Evolutionary conservation across 2,888 invertebrate species (phyloP).

Genomic region (Troides aeacus): DNA sequence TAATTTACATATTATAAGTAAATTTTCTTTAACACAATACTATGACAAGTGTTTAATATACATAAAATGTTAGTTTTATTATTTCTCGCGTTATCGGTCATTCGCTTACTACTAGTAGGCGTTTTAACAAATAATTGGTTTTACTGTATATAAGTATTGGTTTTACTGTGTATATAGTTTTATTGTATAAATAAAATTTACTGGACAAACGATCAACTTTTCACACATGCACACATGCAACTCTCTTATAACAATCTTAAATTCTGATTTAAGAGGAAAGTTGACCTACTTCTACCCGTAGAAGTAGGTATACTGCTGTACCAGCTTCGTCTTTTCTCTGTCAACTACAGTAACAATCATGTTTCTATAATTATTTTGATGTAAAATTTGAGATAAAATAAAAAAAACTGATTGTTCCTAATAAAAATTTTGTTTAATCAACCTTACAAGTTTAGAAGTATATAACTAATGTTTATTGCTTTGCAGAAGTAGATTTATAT

Average conservation of each 20-base stretch:
- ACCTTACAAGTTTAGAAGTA: too few relatives aligned
- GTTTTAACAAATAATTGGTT: constrained; percentile 10
- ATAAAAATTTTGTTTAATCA: too few relatives aligned
- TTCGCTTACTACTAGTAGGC: constrained; percentile 40
- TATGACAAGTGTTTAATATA: constrained; percentile 15
- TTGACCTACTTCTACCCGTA: constrained; percentile 46
- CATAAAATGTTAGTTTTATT: constrained; percentile 13
- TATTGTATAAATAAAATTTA: constrained; percentile 47
- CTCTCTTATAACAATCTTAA: constrained; percentile 40
- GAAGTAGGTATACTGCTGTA: constrained; percentile 11
- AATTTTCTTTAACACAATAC: not conserved
- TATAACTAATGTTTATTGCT: too few relatives aligned
- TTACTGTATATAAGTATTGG: not conserved
- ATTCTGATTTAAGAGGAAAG: constrained; percentile 45
- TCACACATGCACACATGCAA: constrained; percentile 36
- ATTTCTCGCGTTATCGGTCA: constrained; percentile 61
- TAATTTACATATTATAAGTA: not conserved
- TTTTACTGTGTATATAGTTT: constrained; percentile 3
- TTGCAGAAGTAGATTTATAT: too few relatives aligned
- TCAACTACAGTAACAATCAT: constrained; percentile 2
- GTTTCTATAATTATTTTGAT: too few relatives aligned
- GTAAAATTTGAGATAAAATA: too few relatives aligned
- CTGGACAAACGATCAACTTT: constrained; percentile 61
- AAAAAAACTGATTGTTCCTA: too few relatives aligned
- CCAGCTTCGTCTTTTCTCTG: constrained; percentile 8